Percentiles rank a stretch among this genome's conserved stretches.
phyloP scores from a whole-genome alignment of 64 coral and sea anemone species.

The Platygyra sinensis region DNA sequence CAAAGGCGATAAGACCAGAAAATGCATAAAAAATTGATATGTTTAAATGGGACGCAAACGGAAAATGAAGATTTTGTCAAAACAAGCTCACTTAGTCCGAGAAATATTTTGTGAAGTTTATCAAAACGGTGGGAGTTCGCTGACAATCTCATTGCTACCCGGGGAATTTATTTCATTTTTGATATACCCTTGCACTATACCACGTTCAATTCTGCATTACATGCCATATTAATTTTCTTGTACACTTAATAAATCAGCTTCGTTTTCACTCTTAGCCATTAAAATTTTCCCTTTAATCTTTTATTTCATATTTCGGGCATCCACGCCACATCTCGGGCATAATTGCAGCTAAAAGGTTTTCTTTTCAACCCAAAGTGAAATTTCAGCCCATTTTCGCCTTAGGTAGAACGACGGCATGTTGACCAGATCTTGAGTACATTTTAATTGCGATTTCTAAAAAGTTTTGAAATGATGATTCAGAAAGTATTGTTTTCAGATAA shows the following conservation, averaged over 20 bases:
- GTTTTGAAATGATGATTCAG: conserved; percentile 41
- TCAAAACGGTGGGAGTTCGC: background rate
- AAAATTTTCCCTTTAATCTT: conserved; percentile 31
- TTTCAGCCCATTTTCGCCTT: conserved; percentile 41
- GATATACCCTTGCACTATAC: background rate
- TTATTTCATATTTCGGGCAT: background rate
- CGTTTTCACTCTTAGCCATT: background rate
- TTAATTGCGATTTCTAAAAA: conserved; percentile 34
- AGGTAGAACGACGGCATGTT: conserved; percentile 3
- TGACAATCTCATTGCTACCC: background rate
- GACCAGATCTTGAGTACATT: conserved; percentile 12
- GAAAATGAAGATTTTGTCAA: conserved; percentile 18
- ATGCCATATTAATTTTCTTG: background rate
- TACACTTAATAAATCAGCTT: conserved; percentile 13
- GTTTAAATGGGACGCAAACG: conserved; percentile 39
- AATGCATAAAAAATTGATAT: conserved; percentile 49
- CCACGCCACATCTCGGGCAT: background rate
- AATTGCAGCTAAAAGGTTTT: conserved; percentile 31
- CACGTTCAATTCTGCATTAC: background rate
- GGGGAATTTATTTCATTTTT: conserved; percentile 16
- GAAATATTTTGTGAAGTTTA: conserved; percentile 33
- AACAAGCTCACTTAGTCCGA: conserved; percentile 19
- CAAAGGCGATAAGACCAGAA: conserved; percentile 24
- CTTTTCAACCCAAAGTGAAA: conserved; percentile 30
- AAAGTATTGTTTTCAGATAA: conserved; percentile 46